Evolutionary conservation across 2,113 vertebrate species (phyloP).

Genomic region (Lamprotornis superbus): DNA sequence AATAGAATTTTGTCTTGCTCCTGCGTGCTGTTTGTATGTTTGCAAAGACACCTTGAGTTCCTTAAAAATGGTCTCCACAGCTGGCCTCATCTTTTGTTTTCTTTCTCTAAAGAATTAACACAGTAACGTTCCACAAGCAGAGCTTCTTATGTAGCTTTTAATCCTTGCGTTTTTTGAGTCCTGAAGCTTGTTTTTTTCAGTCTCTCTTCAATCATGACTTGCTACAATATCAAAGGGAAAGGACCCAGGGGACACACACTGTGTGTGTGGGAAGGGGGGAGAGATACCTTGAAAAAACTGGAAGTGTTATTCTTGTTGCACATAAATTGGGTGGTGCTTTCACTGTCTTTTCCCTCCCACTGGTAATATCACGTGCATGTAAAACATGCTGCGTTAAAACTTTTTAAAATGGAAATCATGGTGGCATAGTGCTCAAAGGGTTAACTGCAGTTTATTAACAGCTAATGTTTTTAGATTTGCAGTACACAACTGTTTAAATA

Average conservation of each 20-base stretch:
- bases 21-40: not conserved
- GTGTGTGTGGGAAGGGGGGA: not conserved
- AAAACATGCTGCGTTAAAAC: constrained; percentile 30
- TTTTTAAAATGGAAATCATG: constrained; percentile 42
- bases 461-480: constrained; percentile 72
- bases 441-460: constrained; percentile 72
- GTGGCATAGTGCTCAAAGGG: constrained; percentile 68
- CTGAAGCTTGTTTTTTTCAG: not conserved
- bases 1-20: constrained; percentile 46
- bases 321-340: constrained; percentile 55
- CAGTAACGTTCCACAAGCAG: not conserved
- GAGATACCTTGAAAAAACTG: constrained; percentile 45
- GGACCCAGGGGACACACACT: not conserved
- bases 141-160: not conserved
- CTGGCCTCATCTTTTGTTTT: not conserved
- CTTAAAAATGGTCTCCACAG: constrained; percentile 17
- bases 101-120: not conserved
- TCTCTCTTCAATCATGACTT: not conserved
- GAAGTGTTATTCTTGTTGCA: constrained; percentile 64
- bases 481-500: constrained; percentile 74
- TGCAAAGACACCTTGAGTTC: constrained; percentile 2
- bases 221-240: not conserved
- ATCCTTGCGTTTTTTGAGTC: not conserved
- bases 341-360: not conserved
- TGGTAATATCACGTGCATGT: not conserved